phyloP scores from a whole-genome alignment of 2,888 invertebrate species.

The Lissonota sp. region DNA sequence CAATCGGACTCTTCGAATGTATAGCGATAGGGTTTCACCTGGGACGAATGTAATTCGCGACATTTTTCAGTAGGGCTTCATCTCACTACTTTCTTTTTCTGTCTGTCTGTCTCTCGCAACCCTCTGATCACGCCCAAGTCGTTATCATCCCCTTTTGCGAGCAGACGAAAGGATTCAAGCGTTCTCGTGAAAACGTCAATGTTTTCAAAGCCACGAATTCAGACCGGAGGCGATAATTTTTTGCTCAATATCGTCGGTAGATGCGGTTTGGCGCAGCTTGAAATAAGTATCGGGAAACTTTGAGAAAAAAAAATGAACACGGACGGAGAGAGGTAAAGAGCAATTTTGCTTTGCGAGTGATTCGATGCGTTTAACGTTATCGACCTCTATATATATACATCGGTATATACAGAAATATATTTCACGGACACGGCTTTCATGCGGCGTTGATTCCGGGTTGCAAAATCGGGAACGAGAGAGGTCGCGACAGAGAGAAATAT shows the following conservation, averaged over 20 bases:
- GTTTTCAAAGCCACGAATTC: constrained; percentile 27
- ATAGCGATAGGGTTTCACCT: too few relatives aligned
- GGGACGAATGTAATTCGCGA: too few relatives aligned
- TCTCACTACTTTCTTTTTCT: not conserved
- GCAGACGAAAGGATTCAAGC: constrained; percentile 18
- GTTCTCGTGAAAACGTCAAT: constrained; percentile 44
- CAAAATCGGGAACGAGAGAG: constrained; percentile 32
- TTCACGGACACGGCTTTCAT: constrained; percentile 32
- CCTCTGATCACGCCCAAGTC: not conserved
- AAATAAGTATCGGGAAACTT: constrained; percentile 16
- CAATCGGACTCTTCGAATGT: not conserved
- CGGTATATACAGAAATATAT: constrained; percentile 28
- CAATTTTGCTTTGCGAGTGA: constrained; percentile 42
- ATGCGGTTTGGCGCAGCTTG: constrained; percentile 25
- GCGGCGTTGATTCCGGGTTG: constrained; percentile 40
- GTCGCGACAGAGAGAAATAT: constrained; percentile 5
- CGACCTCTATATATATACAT: constrained; percentile 41
- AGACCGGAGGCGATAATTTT: constrained; percentile 8
- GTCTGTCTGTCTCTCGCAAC: not conserved
- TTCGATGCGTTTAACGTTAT: constrained; percentile 39
- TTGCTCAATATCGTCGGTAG: not conserved
- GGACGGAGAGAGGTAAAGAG: constrained; percentile 16
- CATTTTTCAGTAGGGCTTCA: too few relatives aligned
- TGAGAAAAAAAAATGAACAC: constrained; percentile 9
- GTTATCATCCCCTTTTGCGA: not conserved